A percentile compares a stretch with the other conserved stretches of the same genome.
Conservation (phyloP, 2,797 vertebrate species). For the Microtus agrestis region DNA sequence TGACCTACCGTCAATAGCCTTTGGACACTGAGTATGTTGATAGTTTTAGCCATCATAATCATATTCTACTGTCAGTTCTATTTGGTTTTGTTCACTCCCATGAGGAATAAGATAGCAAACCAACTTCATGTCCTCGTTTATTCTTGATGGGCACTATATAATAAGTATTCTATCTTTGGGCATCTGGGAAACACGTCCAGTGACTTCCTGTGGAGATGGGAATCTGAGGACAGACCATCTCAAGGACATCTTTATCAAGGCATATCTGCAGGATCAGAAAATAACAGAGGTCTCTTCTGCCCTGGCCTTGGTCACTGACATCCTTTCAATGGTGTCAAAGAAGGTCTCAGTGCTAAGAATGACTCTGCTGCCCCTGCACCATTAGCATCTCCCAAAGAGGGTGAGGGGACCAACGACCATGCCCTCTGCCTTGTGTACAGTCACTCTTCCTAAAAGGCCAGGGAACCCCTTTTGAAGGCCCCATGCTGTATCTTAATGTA, state of each 20-base stretch:
- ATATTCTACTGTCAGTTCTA: background rate
- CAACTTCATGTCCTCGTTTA: background rate
- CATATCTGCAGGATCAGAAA: background rate
- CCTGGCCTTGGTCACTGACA: background rate
- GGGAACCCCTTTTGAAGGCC: background rate
- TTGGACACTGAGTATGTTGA: background rate
- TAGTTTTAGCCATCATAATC: background rate
- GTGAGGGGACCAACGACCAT: background rate
- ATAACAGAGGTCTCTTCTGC: slow-evolving; percentile 14
- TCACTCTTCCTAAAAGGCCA: background rate
- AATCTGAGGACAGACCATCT: background rate
- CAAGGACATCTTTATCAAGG: slow-evolving; percentile 62
- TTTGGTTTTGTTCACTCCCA: background rate
- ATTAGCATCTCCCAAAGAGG: slow-evolving; percentile 64
- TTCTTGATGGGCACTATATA: background rate
- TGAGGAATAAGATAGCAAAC: slow-evolving; percentile 34
- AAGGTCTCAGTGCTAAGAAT: background rate
- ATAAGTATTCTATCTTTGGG: background rate
- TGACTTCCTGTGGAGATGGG: background rate
- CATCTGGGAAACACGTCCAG: background rate
- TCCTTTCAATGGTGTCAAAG: background rate
- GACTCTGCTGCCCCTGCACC: slow-evolving; percentile 46
- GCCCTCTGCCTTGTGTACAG: slow-evolving; percentile 4
- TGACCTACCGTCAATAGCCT: background rate
- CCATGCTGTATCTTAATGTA: background rate